A percentile compares a stretch with the other conserved stretches of the same genome.
phyloP scores from a whole-genome alignment of 30 jellyfish, hydroid and myxozoan genomes.

The Catostylus mosaicus region DNA sequence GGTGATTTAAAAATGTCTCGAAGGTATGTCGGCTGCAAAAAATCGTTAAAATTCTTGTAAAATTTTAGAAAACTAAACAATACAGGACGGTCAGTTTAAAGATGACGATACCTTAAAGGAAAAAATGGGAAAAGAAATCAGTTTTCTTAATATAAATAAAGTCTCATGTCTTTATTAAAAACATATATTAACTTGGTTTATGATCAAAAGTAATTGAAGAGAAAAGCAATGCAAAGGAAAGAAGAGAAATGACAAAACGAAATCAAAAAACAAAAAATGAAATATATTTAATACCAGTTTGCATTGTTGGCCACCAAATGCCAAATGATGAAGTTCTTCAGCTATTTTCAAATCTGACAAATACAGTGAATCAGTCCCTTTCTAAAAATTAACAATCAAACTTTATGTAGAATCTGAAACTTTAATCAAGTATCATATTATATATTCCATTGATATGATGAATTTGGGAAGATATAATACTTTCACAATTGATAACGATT shows the following conservation, averaged over 20 bases:
- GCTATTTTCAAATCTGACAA: conserved; percentile 65
- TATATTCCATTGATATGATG: too few relatives aligned
- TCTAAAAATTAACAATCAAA: conserved; percentile 31
- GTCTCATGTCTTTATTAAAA: too few relatives aligned
- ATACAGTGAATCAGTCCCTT: conserved; percentile 69
- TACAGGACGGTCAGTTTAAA: not conserved
- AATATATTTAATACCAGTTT: conserved; percentile 45
- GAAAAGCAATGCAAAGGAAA: too few relatives aligned
- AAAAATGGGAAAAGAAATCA: not conserved
- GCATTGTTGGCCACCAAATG: conserved; percentile 78
- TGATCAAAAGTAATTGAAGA: too few relatives aligned
- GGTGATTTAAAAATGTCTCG: conserved; percentile 52
- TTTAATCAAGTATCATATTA: too few relatives aligned
- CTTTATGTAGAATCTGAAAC: not conserved
- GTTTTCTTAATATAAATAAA: too few relatives aligned
- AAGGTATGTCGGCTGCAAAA: conserved; percentile 46
- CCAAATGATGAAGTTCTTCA: conserved; percentile 66
- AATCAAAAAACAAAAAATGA: too few relatives aligned
- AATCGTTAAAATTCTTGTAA: too few relatives aligned
- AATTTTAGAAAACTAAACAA: too few relatives aligned
- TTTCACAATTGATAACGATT: too few relatives aligned
- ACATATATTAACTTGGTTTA: too few relatives aligned
- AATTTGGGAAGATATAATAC: too few relatives aligned
- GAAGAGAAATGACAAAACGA: not conserved
- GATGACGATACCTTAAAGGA: not conserved